Base-by-base conservation (phyloP, 2,113 vertebrate genomes). In the Mirounga angustirostris region DNA sequence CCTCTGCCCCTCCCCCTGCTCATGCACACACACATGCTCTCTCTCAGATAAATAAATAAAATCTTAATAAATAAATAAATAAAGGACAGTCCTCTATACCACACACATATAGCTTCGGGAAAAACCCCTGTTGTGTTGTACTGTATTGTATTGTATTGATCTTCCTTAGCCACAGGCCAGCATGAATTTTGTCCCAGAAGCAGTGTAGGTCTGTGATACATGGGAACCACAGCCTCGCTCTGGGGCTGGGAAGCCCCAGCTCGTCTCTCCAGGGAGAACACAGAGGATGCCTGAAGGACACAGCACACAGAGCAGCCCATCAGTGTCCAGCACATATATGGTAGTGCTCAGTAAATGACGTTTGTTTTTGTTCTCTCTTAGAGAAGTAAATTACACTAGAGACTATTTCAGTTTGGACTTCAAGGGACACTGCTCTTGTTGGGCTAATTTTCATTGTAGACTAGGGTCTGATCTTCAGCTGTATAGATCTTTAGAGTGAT, bases 251-350 rank as follows among this genome's bases (percentile, higher is more conserved):
- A 33, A 59, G 30, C 74, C 63, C 61, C 63, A 54, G 67, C n/a
- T 50, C 2, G 1, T 4, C 30, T 69, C 40, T 81, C 33, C 18
- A 30, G 54, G 61, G 58, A 79, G 61, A 30, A 15, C 12, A 28
- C 19, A 40, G 63, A 52, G 63, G 36, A 13, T 11, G 12, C 22
- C 1, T 2, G n/a, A 59, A 26, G 89, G 63, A 46, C 83, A 43
- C 4, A 43, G 54, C 11, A 21, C 4, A 1, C 0, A 7, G 11
- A 10, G 56, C 10, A 18, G 40, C 28, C 11, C 13, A 7, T 36
- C 26, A 0, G 43, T 4, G 0, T 54, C 33, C 33, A 69, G 36
- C 4, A 6, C 52, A 0, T 7, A 1, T 0, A 5, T 7, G 15
- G 33, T 91, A 76, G 30, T 11, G 30, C 54, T 80, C 26, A 52